phyloP scores from a whole-genome alignment of 2,113 vertebrate genomes.

The Engraulis encrasicolus region DNA sequence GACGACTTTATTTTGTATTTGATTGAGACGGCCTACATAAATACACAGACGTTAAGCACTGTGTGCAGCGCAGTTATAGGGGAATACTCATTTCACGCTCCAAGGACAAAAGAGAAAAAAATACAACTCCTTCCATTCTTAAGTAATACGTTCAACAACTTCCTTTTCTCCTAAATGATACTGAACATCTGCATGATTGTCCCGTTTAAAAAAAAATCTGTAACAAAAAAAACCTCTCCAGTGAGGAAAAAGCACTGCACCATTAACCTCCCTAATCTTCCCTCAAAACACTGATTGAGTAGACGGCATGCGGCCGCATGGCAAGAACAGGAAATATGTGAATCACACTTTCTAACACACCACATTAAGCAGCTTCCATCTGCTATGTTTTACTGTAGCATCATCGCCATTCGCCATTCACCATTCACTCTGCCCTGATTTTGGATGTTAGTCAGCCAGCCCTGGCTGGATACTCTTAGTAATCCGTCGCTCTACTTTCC shows the following conservation, averaged over 20 bases:
- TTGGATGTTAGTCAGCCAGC: background rate
- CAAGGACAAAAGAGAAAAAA: background rate
- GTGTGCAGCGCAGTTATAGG: background rate
- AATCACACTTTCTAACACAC: background rate
- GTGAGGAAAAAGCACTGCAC: background rate
- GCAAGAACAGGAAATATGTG: background rate
- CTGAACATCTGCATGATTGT: background rate
- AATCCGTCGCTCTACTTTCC: background rate
- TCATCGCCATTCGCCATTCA: no score
- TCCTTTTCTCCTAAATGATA: background rate
- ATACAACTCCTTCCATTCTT: background rate
- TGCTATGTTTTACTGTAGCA: background rate
- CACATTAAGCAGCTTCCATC: conserved; percentile 3
- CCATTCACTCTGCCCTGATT: background rate
- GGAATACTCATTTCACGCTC: background rate
- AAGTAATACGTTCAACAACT: background rate
- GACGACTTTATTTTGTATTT: background rate
- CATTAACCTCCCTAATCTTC: conserved; percentile 7
- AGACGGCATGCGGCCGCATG: background rate
- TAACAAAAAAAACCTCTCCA: background rate
- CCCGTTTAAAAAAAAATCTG: background rate
- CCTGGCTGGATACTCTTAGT: background rate
- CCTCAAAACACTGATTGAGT: background rate
- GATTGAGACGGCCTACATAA: background rate
- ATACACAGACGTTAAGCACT: background rate